Evolutionary conservation across 2,113 vertebrate species (phyloP), one percentile per base, ranked within the genome.

Genomic region (Oreotrochilus melanogaster): DNA sequence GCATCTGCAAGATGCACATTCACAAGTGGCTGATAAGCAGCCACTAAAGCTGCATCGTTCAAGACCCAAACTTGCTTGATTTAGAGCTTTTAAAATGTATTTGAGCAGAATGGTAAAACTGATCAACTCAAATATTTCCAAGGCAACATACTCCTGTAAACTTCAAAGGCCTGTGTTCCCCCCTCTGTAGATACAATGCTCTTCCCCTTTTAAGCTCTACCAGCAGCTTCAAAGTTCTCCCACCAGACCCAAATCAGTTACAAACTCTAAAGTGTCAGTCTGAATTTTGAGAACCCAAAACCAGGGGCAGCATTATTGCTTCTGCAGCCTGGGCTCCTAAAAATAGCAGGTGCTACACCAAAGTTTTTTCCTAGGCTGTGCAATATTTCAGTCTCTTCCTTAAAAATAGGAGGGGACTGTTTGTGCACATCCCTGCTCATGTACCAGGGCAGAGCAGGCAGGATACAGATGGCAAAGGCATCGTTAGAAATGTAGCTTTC

Each of bases 51-150:
- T 39, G 27, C 69, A 58, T 56, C 61, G 27, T 56, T 82, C 88
- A 56, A 83, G 23, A 28, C 42, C 21, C 60, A 79, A 69, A 70
- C 58, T 84, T 60, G 35, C 48, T 75, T 56, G 35, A 76, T 53
- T 71, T 81, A 78, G 78, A 72, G 80, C 60, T 92, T 88, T 89
- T 78, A 94, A 88, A 39, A 39, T 39, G 54, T 57, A 64, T 71
- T 86, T 95, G 53, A 94, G 65, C 14, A 83, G 78, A 92, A 81
- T 7, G 9, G 39, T 45, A 94, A 90, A 96, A 74, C 39, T 16
- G 28, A 86, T 94, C 80, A 57, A 35, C 39, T 86, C 45, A 84
- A 82, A 47, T 79, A 93, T 94, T 96, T 95, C 88, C 78, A 94
- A 95, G 81, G 75, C 69, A 96, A 81, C 86, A 54, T 45, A 89